Conservation (phyloP, 1,140 invertebrate species). For the Eupristina koningsbergeri region DNA sequence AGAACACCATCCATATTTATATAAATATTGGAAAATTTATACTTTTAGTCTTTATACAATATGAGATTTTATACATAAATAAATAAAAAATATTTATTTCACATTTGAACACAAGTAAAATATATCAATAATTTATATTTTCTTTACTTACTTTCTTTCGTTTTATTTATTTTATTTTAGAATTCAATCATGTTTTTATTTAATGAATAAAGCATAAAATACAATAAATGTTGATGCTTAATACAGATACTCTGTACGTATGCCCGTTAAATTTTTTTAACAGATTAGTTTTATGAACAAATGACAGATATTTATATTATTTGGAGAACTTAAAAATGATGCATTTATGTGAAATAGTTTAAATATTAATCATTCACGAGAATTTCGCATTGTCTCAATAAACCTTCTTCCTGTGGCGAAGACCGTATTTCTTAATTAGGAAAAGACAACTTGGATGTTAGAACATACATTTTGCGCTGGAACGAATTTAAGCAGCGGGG, state of each 20-base stretch:
- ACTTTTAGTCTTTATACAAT: too few relatives aligned
- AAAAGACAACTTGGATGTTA: conserved; percentile 19
- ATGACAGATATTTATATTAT: conserved; percentile 11
- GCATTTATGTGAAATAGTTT: neutral
- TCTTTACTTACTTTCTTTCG: too few relatives aligned
- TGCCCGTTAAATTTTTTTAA: neutral
- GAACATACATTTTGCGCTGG: neutral
- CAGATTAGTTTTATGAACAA: neutral
- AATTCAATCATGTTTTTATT: too few relatives aligned
- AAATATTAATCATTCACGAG: neutral
- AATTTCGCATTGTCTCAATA: conserved; percentile 37
- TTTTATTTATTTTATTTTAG: too few relatives aligned
- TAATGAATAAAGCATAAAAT: too few relatives aligned
- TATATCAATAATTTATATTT: too few relatives aligned
- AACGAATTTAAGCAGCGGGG: conserved; percentile 10
- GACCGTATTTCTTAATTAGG: conserved; percentile 46
- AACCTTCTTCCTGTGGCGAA: conserved; percentile 22
- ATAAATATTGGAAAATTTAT: too few relatives aligned
- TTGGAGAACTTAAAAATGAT: neutral
- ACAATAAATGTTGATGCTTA: neutral
- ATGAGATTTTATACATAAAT: too few relatives aligned
- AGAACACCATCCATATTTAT: too few relatives aligned
- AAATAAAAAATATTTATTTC: too few relatives aligned
- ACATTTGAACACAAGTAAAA: too few relatives aligned
- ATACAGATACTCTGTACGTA: neutral